Evolutionary conservation across 2,888 invertebrate genomes (phyloP), one percentile per base, ranked within the genome.

Genomic region (Tridacna crocea): DNA sequence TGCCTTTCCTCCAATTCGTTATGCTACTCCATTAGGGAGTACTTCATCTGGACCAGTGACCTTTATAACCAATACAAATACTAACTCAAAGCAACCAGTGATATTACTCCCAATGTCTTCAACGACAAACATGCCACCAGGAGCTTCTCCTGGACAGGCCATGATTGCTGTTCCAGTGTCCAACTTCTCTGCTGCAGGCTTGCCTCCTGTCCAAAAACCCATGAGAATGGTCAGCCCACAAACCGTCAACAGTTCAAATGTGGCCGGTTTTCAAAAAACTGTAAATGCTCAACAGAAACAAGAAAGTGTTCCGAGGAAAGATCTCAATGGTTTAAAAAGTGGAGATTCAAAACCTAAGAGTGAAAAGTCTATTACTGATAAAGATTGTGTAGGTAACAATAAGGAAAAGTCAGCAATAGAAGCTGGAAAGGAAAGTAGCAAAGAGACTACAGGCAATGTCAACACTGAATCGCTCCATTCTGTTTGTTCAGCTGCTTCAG

Each of bases 101-200:
- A 36, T 51, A 61, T 58, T 63, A 46, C 48, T 55, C 24, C 27
- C 72, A 17, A 13, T 77, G 17, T 47, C 61, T 15, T 51, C 78
- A 47, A 79, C 58, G 24, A 27, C 72, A 19, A 24, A 61, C 24
- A 68, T 47, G 26, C 26, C 70, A 13, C 36, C 75, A 48, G 51
- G 48, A 0, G 26, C 60, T 61, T 13, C 60, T 60, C 17, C 22
- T 26, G 22, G 36, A 24, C 48, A 24, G 24, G n/a, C 55, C 13
- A 72, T 77, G 36, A 60, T 55, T 61, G 60, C 70, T 46, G 60
- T 72, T 24, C 72, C 75, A 19, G 15, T 80, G 22, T 70, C 70
- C 0, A 70, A 22, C 48, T 51, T 70, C 2, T 24, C 51, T 11
- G 13, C 70, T 15, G 24, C 13, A 22, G 48, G 22, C 3, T 13